phyloP scores from a whole-genome alignment of 2,888 invertebrate species.

The Mythimna loreyi region DNA sequence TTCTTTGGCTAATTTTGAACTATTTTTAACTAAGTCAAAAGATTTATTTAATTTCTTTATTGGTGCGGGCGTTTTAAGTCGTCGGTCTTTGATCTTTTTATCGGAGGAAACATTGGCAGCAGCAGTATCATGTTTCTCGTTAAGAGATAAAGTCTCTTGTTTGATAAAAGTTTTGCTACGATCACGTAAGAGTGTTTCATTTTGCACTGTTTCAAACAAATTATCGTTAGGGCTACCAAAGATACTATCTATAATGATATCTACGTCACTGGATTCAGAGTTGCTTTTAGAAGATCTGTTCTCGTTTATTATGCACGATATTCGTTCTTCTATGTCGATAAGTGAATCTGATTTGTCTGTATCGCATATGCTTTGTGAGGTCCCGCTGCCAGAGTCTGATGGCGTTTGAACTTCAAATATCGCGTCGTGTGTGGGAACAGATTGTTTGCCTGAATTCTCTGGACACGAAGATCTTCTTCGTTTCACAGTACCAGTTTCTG shows the following conservation, averaged over 20 bases:
- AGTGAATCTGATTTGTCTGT: slow-evolving; percentile 83
- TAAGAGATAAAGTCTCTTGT: slow-evolving; percentile 69
- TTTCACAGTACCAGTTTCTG: slow-evolving; percentile 94
- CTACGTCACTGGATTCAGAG: slow-evolving; percentile 86
- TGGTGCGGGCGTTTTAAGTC: slow-evolving; percentile 80
- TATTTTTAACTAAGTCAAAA: slow-evolving; percentile 78
- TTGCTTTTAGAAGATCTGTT: slow-evolving; percentile 87
- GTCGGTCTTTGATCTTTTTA: slow-evolving; percentile 80
- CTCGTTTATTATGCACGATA: slow-evolving; percentile 87
- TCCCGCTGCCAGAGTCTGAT: slow-evolving; percentile 86
- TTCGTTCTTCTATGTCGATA: slow-evolving; percentile 86
- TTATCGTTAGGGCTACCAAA: slow-evolving; percentile 78
- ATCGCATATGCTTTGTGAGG: slow-evolving; percentile 81
- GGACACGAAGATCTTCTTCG: slow-evolving; percentile 91
- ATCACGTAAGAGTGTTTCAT: slow-evolving; percentile 76
- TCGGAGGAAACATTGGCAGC: slow-evolving; percentile 69
- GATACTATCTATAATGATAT: slow-evolving; percentile 83
- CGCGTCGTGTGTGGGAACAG: slow-evolving; percentile 73
- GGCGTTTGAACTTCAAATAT: slow-evolving; percentile 84
- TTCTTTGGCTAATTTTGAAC: slow-evolving; percentile 72
- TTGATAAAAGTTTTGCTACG: slow-evolving; percentile 84
- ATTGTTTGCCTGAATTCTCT: slow-evolving; percentile 75
- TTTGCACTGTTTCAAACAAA: slow-evolving; percentile 70
- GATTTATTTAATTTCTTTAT: slow-evolving; percentile 82
- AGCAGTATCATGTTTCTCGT: slow-evolving; percentile 70